Base-by-base conservation (phyloP, 2,113 vertebrate genomes). In the Mustelus asterias region DNA sequence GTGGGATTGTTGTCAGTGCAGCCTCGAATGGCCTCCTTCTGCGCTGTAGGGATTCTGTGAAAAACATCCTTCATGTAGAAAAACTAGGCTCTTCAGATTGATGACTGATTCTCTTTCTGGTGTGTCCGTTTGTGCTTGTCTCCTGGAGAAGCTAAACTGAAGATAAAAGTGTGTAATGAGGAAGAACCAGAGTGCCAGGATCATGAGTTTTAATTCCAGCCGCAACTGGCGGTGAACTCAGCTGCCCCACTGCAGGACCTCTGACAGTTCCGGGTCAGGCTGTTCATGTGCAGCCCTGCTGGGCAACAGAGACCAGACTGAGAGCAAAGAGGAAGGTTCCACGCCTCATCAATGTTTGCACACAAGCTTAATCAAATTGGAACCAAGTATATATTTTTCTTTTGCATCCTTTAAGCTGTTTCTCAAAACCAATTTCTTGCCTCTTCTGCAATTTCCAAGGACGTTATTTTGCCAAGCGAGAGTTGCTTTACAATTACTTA, bases 131-230 rank as follows among this genome's bases (percentile, higher is more conserved):
- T 65, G 89, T 1, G 33, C 33, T 18, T 0, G 9, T 65, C 60
- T 37, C 63, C n/a, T 18, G n/a, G 89, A 20, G 33, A 14, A 37
- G 89, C 29, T 37, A 93, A 93, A 41, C 63, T 41, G 6, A 60
- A n/a, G 58, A n/a, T 63, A 92, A 65, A n/a, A 20, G 89, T 0
- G 7, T 65, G 16, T n/a, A 33, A 33, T 33, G n/a, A 14, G 16
- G 89, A 65, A 63, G 89, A 29, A 92, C 37, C 89, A 33, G 58
- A 41, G 1, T 26, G 22, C 67, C 44, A 44, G 67, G 37, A 54
- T 72, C 67, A 26, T 54, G 65, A 29, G 94, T 26, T 95, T 72
- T 72, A 72, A 95, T 70, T 72, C 69, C 94, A 95, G 94, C 44
- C 14, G 24, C 11, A 65, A 69, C 37, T 94, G 65, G 41, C 20